These are phyloP conservation scores for Spondyliosoma cantharus DNA, from an alignment of 2,797 vertebrate genomes.

Conservation along the genomic window DNA sequence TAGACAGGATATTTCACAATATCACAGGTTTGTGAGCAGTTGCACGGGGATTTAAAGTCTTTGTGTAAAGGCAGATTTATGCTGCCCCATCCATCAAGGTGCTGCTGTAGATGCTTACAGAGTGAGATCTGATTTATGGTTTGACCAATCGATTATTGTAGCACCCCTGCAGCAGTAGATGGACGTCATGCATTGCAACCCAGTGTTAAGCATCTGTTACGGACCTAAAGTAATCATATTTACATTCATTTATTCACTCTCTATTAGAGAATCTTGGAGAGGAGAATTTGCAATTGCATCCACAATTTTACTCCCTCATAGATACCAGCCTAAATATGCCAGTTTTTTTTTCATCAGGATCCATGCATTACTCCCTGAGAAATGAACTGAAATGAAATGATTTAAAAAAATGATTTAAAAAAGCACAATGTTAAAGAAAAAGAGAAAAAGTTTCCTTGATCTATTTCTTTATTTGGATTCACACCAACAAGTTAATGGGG, in stretches of 20 bases:
- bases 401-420: too few relatives aligned
- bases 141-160: neutral
- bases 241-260: conserved; percentile 5
- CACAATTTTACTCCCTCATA: too few relatives aligned
- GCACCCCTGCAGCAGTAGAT: neutral
- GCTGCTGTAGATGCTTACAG: neutral
- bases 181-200: neutral
- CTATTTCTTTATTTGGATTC: too few relatives aligned
- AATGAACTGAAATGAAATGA: too few relatives aligned
- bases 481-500: too few relatives aligned
- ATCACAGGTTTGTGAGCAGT: neutral
- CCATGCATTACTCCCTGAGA: too few relatives aligned
- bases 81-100: neutral
- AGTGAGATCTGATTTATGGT: conserved; percentile 9
- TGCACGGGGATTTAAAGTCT: neutral
- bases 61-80: conserved; percentile 10
- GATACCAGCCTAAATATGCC: too few relatives aligned
- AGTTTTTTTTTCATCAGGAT: too few relatives aligned
- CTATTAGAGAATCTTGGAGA: neutral
- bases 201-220: neutral
- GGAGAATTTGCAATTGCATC: too few relatives aligned
- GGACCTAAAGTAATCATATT: conserved; percentile 1
- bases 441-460: too few relatives aligned
- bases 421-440: too few relatives aligned
- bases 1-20: neutral